Conservation (phyloP, 2,797 vertebrate genomes). For the Enteromius treurensis region DNA sequence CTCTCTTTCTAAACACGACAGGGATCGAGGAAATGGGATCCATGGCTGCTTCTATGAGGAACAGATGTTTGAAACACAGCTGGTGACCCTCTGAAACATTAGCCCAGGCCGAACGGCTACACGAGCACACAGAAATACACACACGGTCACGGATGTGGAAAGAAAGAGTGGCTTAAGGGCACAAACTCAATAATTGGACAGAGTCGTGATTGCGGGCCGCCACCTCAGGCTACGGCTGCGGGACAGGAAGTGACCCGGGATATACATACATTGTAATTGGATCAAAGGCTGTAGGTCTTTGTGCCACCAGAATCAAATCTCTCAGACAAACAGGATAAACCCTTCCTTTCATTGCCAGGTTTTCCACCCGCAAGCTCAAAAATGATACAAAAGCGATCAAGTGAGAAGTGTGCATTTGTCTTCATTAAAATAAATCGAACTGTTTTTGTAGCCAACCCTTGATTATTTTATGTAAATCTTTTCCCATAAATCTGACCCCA, state of each 20-base stretch:
- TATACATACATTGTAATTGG: conserved; percentile 60
- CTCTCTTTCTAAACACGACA: conserved; percentile 62
- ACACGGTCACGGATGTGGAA: conserved; percentile 14
- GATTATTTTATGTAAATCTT: conserved; percentile 31
- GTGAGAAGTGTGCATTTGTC: conserved; percentile 1
- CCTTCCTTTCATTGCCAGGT: conserved; percentile 26
- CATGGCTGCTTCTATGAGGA: conserved; percentile 62
- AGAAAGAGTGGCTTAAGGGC: conserved; percentile 41
- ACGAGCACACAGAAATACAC: conserved; percentile 45
- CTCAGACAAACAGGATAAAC: conserved; percentile 55
- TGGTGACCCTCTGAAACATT: conserved; percentile 61
- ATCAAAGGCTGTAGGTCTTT: conserved; percentile 57
- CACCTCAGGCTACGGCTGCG: conserved; percentile 43
- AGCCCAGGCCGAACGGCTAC: conserved; percentile 44
- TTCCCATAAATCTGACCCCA: conserved; percentile 25
- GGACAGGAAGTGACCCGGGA: conserved; percentile 63
- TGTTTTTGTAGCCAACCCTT: background rate
- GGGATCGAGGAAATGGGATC: conserved; percentile 66
- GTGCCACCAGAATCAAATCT: conserved; percentile 61
- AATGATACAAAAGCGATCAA: conserved; percentile 1
- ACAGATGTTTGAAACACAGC: conserved; percentile 67
- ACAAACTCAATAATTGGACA: conserved; percentile 46
- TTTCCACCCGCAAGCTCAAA: background rate
- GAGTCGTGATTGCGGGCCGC: conserved; percentile 44
- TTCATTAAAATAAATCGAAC: background rate